A percentile compares a stretch with the other conserved stretches of the same genome.
Conservation (phyloP, 2,113 vertebrate genomes). For the Siniperca knerii region DNA sequence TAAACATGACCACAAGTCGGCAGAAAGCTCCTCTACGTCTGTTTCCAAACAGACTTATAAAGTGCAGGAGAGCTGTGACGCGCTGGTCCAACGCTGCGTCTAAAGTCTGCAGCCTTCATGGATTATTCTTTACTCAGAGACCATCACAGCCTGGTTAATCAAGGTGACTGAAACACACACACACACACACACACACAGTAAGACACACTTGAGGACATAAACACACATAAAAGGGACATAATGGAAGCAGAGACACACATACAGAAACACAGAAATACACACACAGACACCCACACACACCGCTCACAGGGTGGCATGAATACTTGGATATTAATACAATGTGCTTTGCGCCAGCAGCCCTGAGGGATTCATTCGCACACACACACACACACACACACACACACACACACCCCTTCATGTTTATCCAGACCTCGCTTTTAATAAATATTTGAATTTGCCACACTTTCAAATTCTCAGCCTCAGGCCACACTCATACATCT, state of each 20-base stretch:
- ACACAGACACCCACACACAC: slow-evolving; percentile 24
- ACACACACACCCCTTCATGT: slow-evolving; percentile 79
- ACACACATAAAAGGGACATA: background rate
- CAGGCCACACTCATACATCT: slow-evolving; percentile 80
- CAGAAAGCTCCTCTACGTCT: slow-evolving; percentile 19
- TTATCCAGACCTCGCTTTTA: slow-evolving; percentile 85
- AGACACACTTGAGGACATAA: background rate
- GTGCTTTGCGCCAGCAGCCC: slow-evolving; percentile 77
- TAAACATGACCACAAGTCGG: slow-evolving; percentile 44
- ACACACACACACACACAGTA: slow-evolving; percentile 17
- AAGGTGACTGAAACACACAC: slow-evolving; percentile 18
- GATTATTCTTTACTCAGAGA: slow-evolving; percentile 35
- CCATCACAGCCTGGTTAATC: slow-evolving; percentile 37
- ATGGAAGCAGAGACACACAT: slow-evolving; percentile 21
- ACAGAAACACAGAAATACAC: slow-evolving; percentile 24
- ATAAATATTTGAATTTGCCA: slow-evolving; percentile 88
- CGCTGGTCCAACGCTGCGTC: background rate
- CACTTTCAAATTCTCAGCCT: slow-evolving; percentile 84
- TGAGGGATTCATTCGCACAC: slow-evolving; percentile 60
- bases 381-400: slow-evolving; percentile 56
- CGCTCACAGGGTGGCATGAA: slow-evolving; percentile 71
- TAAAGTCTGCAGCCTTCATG: slow-evolving; percentile 32
- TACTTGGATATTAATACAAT: slow-evolving; percentile 81
- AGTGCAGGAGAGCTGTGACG: slow-evolving; percentile 33
- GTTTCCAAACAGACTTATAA: slow-evolving; percentile 37